Conservation (phyloP, 2,113 vertebrate species). For the Eleginops maclovinus region DNA sequence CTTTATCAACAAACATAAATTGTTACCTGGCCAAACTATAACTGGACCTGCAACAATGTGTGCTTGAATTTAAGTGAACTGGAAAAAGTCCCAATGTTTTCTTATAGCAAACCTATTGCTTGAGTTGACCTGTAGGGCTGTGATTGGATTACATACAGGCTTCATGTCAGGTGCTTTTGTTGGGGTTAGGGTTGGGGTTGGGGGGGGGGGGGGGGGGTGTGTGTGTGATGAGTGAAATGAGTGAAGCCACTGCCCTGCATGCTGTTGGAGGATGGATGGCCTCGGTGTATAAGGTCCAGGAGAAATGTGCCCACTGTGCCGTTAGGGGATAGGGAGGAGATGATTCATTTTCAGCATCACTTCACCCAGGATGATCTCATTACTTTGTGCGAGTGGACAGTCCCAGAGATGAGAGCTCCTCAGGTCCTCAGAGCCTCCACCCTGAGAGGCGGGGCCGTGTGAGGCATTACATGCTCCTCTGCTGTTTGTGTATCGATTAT, state of each 20-base stretch:
- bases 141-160: constrained; percentile 57
- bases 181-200: not conserved
- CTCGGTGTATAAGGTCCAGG: constrained; percentile 65
- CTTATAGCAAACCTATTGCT: constrained; percentile 17
- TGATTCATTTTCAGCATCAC: constrained; percentile 82
- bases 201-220: not conserved
- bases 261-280: constrained; percentile 69
- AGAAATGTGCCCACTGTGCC: constrained; percentile 63
- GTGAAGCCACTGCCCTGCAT: constrained; percentile 50
- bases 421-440: constrained; percentile 39
- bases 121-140: constrained; percentile 10
- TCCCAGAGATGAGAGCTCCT: constrained; percentile 36
- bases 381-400: constrained; percentile 76
- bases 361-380: constrained; percentile 81
- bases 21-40: constrained; percentile 46
- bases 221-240: constrained; percentile 67
- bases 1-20: constrained; percentile 66
- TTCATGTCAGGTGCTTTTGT: constrained; percentile 39
- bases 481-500: constrained; percentile 63
- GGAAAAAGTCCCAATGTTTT: constrained; percentile 21
- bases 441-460: constrained; percentile 52
- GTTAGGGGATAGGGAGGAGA: constrained; percentile 66
- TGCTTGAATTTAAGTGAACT: constrained; percentile 36
- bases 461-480: constrained; percentile 37
- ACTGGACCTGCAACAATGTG: constrained; percentile 40